Base-by-base conservation (phyloP, 2,888 invertebrate species). In the Zele albiditarsus region DNA sequence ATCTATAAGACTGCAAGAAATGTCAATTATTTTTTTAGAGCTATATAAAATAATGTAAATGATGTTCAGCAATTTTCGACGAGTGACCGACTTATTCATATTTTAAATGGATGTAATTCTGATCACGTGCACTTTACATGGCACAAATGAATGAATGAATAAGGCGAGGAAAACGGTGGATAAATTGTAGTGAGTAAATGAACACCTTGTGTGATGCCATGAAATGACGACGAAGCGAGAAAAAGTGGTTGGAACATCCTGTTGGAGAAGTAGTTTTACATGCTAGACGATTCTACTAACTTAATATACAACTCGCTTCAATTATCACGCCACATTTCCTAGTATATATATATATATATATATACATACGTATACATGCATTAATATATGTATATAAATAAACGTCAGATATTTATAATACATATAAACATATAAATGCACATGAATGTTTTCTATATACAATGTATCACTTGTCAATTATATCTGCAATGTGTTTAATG, bases 221-320 rank as follows among this genome's bases (percentile, higher is more conserved):
- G 46, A 46, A 16, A 46, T 46, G n/a, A 46, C n/a, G 46, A 33
- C 1, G 68, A 53, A 33, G 27, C 31, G 57, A 31, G 68, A 68
- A 68, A 68, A 68, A 68, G 57, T 68, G 14, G 68, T 20, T 23
- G 68, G 33, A 68, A 68, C 57, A 57, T 68, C 68, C 68, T 68
- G 68, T 28, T 63, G 49, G 25, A 68, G n/a, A 46, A n/a, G 68
- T 68, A 27, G 53, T 68, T 46, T 68, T 57, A 57, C 68, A 23
- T 33, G 31, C 31, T 46, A 46, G 46, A 46, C 46, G 46, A 46
- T 46, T 46, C 46, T 46, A 16, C n/a, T 46, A 46, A 46, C 46
- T 46, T n/a, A 46, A 16, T n/a, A 16, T 14, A n/a, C 46, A 46
- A 46, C 46, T 46, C 46, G 46, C 6, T 46, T 46, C 46, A 46